Evolutionary conservation across 2,113 vertebrate genomes (phyloP), one percentile per base, ranked within the genome.

Genomic region (Eonycteris spelaea): DNA sequence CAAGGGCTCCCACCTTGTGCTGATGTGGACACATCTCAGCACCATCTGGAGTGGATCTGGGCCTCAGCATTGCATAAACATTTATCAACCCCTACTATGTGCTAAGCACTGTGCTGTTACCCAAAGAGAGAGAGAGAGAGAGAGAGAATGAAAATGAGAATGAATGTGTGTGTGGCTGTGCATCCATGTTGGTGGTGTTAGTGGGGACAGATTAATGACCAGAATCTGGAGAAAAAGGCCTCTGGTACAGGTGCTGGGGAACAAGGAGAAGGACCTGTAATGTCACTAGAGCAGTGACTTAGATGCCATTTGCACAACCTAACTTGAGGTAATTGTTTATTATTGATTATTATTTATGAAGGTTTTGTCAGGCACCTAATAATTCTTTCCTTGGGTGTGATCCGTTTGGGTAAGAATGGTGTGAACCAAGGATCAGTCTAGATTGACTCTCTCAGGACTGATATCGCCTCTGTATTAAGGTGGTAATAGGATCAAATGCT

Each of bases 351-450:
- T 90, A 80, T 90, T 82, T 85, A 94, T 85, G 59, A 92, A 80
- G 16, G 40, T 63, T 96, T 96, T 93, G 33, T 48, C 83, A 91
- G 88, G 88, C 15, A 15, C 80, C 90, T 67, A 63, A 43, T 92
- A 53, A 90, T 82, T 92, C 71, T 73, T 80, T 92, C 80, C 67
- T 51, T 96, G 90, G 80, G 95, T 73, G 88, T 94, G 93, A 59
- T 87, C 68, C 91, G 55, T 88, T 86, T 97, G 59, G 78, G 22
- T 83, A 83, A 86, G 82, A 84, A 70, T 67, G 48, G 55, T 73
- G 35, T 57, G 67, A 97, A 88, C 67, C 24, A 43, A 77, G 40
- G 85, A 87, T 35, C 67, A 82, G 79, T 88, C 59, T 80, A 87
- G 51, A 90, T 55, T n/a, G 38, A 79, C 59, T 86, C 68, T 59